These are phyloP conservation scores for Geophilus truncorum DNA, from an alignment of 2,888 invertebrate genomes.

Conservation along the genomic window DNA sequence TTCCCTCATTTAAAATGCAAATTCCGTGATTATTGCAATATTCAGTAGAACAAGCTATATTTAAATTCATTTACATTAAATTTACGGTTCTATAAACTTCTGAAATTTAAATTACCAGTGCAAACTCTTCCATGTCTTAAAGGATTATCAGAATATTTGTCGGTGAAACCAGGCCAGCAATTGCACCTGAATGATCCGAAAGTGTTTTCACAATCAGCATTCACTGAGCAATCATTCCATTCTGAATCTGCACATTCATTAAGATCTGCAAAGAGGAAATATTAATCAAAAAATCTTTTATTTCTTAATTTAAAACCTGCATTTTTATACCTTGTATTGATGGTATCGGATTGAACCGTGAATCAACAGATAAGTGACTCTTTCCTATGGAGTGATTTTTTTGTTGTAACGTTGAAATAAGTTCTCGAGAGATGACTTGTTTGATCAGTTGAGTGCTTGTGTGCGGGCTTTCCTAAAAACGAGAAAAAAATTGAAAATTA, in stretches of 20 bases:
- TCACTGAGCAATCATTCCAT: slow-evolving; percentile 75
- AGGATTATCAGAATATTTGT: slow-evolving; percentile 64
- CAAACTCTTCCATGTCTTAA: slow-evolving; percentile 68
- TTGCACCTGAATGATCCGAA: slow-evolving; percentile 77
- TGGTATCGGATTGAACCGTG: slow-evolving; percentile 71
- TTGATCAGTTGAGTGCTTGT: slow-evolving; percentile 64
- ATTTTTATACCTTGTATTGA: slow-evolving; percentile 60
- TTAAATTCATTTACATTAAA: too few species aligned
- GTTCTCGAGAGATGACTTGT: slow-evolving; percentile 73
- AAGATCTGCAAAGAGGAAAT: slow-evolving; percentile 58
- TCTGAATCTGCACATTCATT: slow-evolving; percentile 79
- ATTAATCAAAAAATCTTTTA: too few species aligned
- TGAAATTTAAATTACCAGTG: slow-evolving; percentile 46
- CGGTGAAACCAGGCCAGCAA: slow-evolving; percentile 69
- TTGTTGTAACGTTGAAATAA: slow-evolving; percentile 73
- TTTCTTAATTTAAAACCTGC: not conserved
- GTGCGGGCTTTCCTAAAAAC: slow-evolving; percentile 64
- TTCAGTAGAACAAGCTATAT: slow-evolving; percentile 60
- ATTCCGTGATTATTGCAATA: slow-evolving; percentile 78
- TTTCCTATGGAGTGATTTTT: slow-evolving; percentile 83
- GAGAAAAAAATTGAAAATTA: not conserved
- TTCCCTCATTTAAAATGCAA: slow-evolving; percentile 71
- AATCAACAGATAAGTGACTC: slow-evolving; percentile 77
- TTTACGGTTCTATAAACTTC: too few species aligned
- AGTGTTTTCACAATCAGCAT: slow-evolving; percentile 71